Conservation (phyloP, 1,140 invertebrate species). For the Charaxes varanes region DNA sequence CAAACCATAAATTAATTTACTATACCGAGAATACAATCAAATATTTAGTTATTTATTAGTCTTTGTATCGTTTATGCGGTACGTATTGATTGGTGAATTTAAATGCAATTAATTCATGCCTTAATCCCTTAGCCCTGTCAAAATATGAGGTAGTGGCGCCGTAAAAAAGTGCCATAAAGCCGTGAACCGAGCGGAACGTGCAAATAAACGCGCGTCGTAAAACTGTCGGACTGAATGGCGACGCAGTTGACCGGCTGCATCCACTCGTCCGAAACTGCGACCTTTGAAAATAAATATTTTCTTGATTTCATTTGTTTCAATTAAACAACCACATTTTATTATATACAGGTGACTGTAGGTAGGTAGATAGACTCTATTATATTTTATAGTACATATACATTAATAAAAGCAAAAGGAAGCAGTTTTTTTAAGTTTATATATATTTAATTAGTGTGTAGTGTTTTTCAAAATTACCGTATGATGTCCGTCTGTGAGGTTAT, state of each 20-base stretch:
- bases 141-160: conserved; percentile 54
- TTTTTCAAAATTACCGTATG: too few relatives aligned
- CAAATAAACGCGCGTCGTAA: conserved; percentile 54
- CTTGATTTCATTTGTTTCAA: conserved; percentile 4
- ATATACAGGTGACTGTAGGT: not conserved
- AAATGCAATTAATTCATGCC: conserved; percentile 28
- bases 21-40: too few relatives aligned
- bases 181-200: conserved; percentile 40
- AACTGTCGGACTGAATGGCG: conserved; percentile 45
- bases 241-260: conserved; percentile 24
- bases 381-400: too few relatives aligned
- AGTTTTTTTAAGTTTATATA: too few relatives aligned
- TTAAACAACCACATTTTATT: too few relatives aligned
- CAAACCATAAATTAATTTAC: too few relatives aligned
- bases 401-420: too few relatives aligned
- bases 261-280: conserved; percentile 14
- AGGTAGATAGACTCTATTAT: too few relatives aligned
- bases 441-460: too few relatives aligned
- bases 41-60: too few relatives aligned
- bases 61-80: too few relatives aligned
- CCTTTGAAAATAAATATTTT: conserved; percentile 13
- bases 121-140: conserved; percentile 48
- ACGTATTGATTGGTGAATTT: conserved; percentile 15
- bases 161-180: conserved; percentile 60
- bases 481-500: too few relatives aligned